Evolutionary conservation across 2,113 vertebrate genomes (phyloP).

Genomic region (Beaufortia kweichowensis): DNA sequence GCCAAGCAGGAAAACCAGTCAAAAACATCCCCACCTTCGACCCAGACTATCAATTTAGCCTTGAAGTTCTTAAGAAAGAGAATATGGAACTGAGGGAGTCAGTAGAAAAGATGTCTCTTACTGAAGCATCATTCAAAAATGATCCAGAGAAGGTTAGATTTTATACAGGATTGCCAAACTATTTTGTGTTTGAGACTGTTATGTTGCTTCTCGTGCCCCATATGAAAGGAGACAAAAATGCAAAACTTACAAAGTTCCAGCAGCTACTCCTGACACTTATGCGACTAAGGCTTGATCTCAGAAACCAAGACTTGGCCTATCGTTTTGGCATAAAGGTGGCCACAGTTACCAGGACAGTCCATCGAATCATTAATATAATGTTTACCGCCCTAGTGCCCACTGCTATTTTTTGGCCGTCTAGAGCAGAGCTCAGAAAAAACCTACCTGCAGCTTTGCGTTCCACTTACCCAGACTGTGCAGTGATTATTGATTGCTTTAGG

Average conservation of each 20-base stretch:
- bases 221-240: slow-evolving; percentile 71
- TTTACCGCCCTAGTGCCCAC: slow-evolving; percentile 75
- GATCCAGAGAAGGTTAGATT: slow-evolving; percentile 75
- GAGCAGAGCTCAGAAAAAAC: slow-evolving; percentile 74
- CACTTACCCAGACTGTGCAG: slow-evolving; percentile 73
- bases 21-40: slow-evolving; percentile 33
- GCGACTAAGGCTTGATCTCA: slow-evolving; percentile 73
- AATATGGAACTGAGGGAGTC: slow-evolving; percentile 72
- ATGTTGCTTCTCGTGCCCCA: slow-evolving; percentile 76
- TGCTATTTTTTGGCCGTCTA: slow-evolving; percentile 74
- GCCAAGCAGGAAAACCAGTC: slow-evolving; percentile 45
- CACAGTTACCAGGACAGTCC: slow-evolving; percentile 69
- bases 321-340: slow-evolving; percentile 73
- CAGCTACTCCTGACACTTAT: slow-evolving; percentile 75
- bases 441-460: slow-evolving; percentile 65
- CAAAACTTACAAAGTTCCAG: slow-evolving; percentile 74
- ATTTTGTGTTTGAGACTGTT: slow-evolving; percentile 75
- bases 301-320: slow-evolving; percentile 76
- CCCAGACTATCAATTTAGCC: slow-evolving; percentile 61
- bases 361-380: slow-evolving; percentile 74
- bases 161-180: slow-evolving; percentile 76
- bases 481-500: slow-evolving; percentile 74
- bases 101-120: slow-evolving; percentile 72
- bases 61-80: slow-evolving; percentile 68
- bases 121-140: slow-evolving; percentile 70